These are phyloP conservation scores for Pantherophis alleghaniensis DNA, from an alignment of 2,797 vertebrate species.

Conservation along the genomic window DNA sequence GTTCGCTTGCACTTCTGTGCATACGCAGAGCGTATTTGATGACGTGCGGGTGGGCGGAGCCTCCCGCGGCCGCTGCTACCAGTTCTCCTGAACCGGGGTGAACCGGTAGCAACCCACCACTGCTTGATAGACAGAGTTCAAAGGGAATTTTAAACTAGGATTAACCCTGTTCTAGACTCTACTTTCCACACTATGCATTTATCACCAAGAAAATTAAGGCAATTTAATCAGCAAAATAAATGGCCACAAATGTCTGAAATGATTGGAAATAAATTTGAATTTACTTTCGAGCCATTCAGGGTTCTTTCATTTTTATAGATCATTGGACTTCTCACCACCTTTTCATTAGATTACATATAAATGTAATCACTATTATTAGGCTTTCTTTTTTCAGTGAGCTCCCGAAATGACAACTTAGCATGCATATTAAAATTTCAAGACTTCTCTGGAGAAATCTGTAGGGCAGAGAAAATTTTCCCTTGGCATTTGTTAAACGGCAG, in stretches of 20 bases:
- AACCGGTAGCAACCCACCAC: too few relatives aligned
- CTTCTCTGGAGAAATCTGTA: conserved; percentile 29
- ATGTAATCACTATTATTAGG: conserved; percentile 13
- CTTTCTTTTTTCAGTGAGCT: neutral
- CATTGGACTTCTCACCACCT: neutral
- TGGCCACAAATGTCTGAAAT: neutral
- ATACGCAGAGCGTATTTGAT: too few relatives aligned
- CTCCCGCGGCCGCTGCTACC: too few relatives aligned
- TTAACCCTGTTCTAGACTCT: neutral
- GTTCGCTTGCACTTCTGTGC: too few relatives aligned
- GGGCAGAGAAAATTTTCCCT: neutral
- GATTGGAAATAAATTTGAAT: neutral
- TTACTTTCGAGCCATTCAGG: neutral
- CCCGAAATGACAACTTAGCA: neutral
- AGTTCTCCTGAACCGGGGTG: too few relatives aligned
- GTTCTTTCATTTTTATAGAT: neutral
- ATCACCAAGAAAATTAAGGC: neutral
- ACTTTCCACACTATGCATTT: neutral
- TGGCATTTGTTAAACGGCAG: neutral
- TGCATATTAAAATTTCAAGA: neutral
- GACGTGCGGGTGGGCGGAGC: too few relatives aligned
- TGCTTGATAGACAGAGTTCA: neutral
- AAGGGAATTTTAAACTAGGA: neutral
- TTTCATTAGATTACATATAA: neutral
- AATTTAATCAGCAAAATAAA: neutral